Base-by-base conservation (phyloP, 2,113 vertebrate species). In the Silurus asotus region DNA sequence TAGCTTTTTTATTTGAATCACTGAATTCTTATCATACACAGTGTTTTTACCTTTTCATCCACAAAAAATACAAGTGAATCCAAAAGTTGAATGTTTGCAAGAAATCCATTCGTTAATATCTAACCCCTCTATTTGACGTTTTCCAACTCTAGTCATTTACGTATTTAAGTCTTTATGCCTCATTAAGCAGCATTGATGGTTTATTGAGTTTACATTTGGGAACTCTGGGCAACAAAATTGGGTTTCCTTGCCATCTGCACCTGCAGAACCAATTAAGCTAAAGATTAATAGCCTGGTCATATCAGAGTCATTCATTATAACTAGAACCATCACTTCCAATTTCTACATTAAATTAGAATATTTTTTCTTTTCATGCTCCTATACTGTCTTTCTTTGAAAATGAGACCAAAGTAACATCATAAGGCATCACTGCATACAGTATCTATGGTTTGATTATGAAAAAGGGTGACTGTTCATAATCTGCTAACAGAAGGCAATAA, bases 291-390 rank as follows among this genome's bases (percentile, higher is more conserved):
- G n/a, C 15, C 48, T 25, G 80, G n/a, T 37, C 7, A 2, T 82
- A 11, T 67, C 81, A 69, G 13, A 28, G 64, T 67, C 64, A 55
- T 82, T 82, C 56, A 56, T 56, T 70, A 28, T 69, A 69, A 55
- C 49, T 56, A 53, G 9, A 82, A 69, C 64, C 55, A 69, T 82
- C 81, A 67, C 81, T 82, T 82, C 5, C 23, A 82, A 37, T 67
- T 82, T 53, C 23, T 20, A 58, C 25, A 17, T 37, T 78, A 58
- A 58, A 82, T 69, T 37, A 20, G 15, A 61, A 49, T 5, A 49
- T 5, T 79, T 25, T 20, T 74, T 49, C 11, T 17, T 14, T 15
- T 58, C 25, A 72, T 48, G 69, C 69, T 72, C 37, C 14, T 45
- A 17, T 72, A 19, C 6, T 72, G 4, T 48, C 15, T 49, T 15